Conservation (phyloP, 2,888 invertebrate genomes). For the Diloba caeruleocephala region DNA sequence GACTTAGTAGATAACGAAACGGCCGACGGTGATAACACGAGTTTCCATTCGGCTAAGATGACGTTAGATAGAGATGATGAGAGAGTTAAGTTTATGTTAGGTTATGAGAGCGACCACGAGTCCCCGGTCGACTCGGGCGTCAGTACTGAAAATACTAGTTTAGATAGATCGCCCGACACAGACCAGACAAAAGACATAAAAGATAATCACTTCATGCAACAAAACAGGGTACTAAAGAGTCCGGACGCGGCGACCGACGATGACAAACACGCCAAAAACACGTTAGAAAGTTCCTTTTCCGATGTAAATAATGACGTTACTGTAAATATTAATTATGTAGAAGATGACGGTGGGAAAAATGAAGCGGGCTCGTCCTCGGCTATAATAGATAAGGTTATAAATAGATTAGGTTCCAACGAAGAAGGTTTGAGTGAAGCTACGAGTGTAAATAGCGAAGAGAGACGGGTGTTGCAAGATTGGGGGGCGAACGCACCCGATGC, state of each 20-base stretch:
- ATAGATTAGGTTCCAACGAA: slow-evolving; percentile 71
- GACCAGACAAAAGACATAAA: slow-evolving; percentile 81
- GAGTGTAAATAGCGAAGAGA: slow-evolving; percentile 60
- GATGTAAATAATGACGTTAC: slow-evolving; percentile 63
- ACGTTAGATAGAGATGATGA: slow-evolving; percentile 71
- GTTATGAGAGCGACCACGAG: slow-evolving; percentile 85
- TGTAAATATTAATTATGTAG: slow-evolving; percentile 80
- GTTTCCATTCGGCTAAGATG: slow-evolving; percentile 79
- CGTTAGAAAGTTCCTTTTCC: slow-evolving; percentile 78
- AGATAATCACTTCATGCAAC: slow-evolving; percentile 78
- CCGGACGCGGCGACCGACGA: slow-evolving; percentile 62
- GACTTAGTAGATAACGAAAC: slow-evolving; percentile 67
- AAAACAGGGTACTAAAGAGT: slow-evolving; percentile 81
- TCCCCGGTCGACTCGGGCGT: slow-evolving; percentile 91
- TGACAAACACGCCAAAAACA: slow-evolving; percentile 56
- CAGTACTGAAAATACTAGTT: slow-evolving; percentile 92
- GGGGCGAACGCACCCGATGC: slow-evolving; percentile 65
- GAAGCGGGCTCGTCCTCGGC: slow-evolving; percentile 78
- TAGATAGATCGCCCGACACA: slow-evolving; percentile 90
- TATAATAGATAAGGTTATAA: slow-evolving; percentile 62
- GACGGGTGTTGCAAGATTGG: slow-evolving; percentile 67
- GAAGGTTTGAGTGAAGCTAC: slow-evolving; percentile 64
- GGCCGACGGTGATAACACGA: slow-evolving; percentile 68
- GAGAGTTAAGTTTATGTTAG: slow-evolving; percentile 83
- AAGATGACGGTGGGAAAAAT: slow-evolving; percentile 75